Evolutionary conservation across 1,140 invertebrate genomes (phyloP), one percentile per base, ranked within the genome.

Genomic region (Leptopilina clavipes): DNA sequence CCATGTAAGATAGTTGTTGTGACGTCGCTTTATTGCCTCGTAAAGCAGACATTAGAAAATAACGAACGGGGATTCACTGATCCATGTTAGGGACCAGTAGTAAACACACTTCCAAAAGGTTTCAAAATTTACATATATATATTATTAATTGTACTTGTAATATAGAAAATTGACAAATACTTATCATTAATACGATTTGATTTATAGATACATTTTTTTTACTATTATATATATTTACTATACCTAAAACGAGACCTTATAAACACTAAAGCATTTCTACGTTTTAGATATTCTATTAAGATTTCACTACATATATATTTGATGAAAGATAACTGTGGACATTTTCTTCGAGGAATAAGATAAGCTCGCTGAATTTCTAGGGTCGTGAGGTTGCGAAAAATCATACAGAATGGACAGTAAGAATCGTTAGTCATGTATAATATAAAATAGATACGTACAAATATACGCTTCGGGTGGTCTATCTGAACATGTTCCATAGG

Each of bases 21-120:
- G 84, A 89, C 86, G 87, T 86, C 82, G 80, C 80, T 90, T 90
- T 90, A 90, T 90, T 84, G 83, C 89, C 83, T 89, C 89, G 85
- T 90, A 90, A 90, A 90, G 76, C 82, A 86, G 82, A 86, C 83
- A 86, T 89, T 88, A 89, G 87, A 87, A 89, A 88, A 87, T 88
- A 85, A 85, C 79, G 80, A 65, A 76, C 76, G 74, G 76, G 75
- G 78, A 65, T 25, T 22, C 22, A 65, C 56, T 65, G 9, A 65
- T 65, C 22, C 59, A 14, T 31, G 59, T 22, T 65, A 7, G 22
- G 25, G 59, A 31, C 12, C 45, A 12, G 12, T 5, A 48, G 7
- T 59, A 25, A 11, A 25, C 9, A 59, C 3, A 14, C 25, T 1
- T 3, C 25, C 25, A 31, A 65, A 65, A 12, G n/a, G 5, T 31